Percentiles rank a stretch among this genome's conserved stretches.
These are phyloP conservation scores for Nasonovia ribisnigri DNA, from an alignment of 2,888 invertebrate genomes.

Conservation along the genomic window DNA sequence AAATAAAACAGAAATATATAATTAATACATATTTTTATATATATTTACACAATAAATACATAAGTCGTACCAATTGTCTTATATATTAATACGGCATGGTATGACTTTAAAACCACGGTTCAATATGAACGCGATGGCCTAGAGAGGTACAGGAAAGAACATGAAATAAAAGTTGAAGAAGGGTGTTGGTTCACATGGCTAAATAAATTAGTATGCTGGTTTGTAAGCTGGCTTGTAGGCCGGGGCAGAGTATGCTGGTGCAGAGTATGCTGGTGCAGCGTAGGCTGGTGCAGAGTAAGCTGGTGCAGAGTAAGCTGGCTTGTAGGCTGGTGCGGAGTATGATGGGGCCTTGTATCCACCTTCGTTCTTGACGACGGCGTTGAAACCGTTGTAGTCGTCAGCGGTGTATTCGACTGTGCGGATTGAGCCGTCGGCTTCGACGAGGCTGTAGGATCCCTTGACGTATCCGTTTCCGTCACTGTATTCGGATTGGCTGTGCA, in stretches of 20 bases:
- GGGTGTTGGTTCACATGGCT: background rate
- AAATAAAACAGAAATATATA: no score
- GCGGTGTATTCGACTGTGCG: background rate
- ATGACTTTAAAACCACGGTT: background rate
- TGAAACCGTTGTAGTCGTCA: constrained; percentile 11
- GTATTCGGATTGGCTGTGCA: constrained; percentile 31
- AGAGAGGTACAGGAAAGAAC: background rate
- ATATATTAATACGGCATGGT: background rate
- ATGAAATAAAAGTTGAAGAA: background rate
- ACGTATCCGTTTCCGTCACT: constrained; percentile 71
- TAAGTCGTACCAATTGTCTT: background rate
- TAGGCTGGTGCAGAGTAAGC: background rate
- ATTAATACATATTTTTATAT: background rate
- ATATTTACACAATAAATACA: constrained; percentile 2
- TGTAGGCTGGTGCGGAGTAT: background rate
- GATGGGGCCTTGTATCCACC: background rate
- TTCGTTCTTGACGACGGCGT: constrained; percentile 2
- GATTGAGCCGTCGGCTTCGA: background rate
- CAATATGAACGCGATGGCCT: no score
- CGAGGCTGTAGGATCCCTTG: background rate
- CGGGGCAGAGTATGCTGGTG: background rate
- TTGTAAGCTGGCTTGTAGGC: background rate
- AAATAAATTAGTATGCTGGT: constrained; percentile 5
- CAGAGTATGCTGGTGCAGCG: background rate
- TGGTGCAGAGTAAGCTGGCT: background rate